These are phyloP conservation scores for Amyelois transitella DNA, from an alignment of 1,140 invertebrate genomes.

Conservation along the genomic window DNA sequence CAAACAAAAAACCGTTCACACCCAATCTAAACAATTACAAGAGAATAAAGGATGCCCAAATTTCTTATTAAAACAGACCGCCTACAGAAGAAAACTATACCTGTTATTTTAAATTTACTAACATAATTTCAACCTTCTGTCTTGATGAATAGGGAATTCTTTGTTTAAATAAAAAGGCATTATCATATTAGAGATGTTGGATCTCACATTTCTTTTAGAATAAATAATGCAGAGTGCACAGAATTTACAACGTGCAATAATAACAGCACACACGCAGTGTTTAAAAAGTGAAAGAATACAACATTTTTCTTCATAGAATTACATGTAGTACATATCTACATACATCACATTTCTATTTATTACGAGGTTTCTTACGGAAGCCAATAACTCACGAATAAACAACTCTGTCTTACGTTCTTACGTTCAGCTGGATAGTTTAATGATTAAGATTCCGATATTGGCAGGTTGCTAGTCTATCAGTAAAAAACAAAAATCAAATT, in stretches of 20 bases:
- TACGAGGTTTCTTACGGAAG: too few species aligned
- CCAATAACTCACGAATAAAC: too few species aligned
- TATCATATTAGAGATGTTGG: slow-evolving; percentile 21
- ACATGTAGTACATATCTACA: too few species aligned
- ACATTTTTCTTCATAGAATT: too few species aligned
- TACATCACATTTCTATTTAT: too few species aligned
- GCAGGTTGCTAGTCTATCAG: too few species aligned
- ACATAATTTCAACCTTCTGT: background rate
- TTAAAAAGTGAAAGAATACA: too few species aligned
- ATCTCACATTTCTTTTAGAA: slow-evolving; percentile 40
- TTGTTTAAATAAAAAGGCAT: background rate
- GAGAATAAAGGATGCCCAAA: slow-evolving; percentile 27
- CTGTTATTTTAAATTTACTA: slow-evolving; percentile 4
- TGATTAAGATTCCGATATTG: too few species aligned
- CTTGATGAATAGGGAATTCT: background rate
- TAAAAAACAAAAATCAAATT: too few species aligned
- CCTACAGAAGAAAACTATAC: slow-evolving; percentile 35
- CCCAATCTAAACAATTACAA: slow-evolving; percentile 29
- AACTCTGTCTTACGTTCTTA: too few species aligned
- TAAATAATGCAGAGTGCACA: slow-evolving; percentile 55
- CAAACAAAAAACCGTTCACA: slow-evolving; percentile 33
- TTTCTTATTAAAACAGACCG: slow-evolving; percentile 46
- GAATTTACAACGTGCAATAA: slow-evolving; percentile 42
- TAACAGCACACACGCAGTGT: slow-evolving; percentile 26
- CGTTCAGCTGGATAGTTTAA: too few species aligned